Evolutionary conservation across 2,113 vertebrate genomes (phyloP).

Genomic region (Saccopteryx bilineata): DNA sequence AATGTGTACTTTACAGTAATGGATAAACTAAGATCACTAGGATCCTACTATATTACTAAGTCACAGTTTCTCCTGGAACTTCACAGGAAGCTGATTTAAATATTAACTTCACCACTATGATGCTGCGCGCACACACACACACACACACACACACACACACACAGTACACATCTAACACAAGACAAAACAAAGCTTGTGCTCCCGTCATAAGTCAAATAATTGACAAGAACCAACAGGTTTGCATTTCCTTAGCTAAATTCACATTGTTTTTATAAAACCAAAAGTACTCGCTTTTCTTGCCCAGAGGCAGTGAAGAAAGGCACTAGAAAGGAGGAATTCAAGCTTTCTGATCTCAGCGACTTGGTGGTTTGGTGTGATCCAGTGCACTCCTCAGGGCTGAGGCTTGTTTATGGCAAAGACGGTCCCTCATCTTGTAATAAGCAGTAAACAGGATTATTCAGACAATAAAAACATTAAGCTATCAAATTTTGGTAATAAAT

Average conservation of each 20-base stretch:
- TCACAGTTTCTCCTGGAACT: not conserved
- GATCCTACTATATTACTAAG: not conserved
- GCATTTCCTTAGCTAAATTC: constrained; percentile 62
- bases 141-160: too few relatives aligned
- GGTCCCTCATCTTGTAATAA: not conserved
- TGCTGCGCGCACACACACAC: too few relatives aligned
- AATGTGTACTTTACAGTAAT: constrained; percentile 5
- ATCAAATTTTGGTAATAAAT: constrained; percentile 8
- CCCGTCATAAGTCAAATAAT: not conserved
- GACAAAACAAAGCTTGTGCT: constrained; percentile 70
- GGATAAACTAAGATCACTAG: not conserved
- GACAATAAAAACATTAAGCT: not conserved
- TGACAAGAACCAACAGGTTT: constrained; percentile 66
- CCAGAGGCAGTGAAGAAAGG: constrained; percentile 65
- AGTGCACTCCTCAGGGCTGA: not conserved
- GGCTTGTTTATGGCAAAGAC: constrained; percentile 13
- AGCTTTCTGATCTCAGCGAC: not conserved
- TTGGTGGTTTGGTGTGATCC: not conserved
- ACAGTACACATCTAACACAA: not conserved
- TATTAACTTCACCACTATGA: not conserved
- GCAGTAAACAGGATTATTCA: not conserved
- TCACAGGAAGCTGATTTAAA: not conserved
- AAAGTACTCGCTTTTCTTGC: constrained; percentile 61
- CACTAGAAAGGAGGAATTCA: constrained; percentile 16
- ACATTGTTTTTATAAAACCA: constrained; percentile 50